Evolutionary conservation across 1,140 invertebrate species (phyloP).

Genomic region (Drosophila tropicalis): DNA sequence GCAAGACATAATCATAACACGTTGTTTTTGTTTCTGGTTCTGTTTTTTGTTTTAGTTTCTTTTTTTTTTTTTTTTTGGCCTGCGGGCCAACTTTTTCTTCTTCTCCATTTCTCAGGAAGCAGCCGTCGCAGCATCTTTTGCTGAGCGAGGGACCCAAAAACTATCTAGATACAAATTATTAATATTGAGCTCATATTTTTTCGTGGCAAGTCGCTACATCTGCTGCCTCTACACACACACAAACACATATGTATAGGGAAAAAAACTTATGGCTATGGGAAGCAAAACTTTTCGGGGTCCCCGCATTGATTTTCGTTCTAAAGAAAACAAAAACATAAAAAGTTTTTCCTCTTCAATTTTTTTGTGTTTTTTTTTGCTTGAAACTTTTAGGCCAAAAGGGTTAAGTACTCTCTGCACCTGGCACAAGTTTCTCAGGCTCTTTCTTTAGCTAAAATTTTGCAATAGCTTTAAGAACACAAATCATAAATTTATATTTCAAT

Average conservation of each 20-base stretch:
- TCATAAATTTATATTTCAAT: slow-evolving; percentile 56
- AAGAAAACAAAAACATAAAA: slow-evolving; percentile 24
- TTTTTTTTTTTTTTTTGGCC: not conserved
- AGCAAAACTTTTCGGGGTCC: slow-evolving; percentile 25
- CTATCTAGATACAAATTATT: slow-evolving; percentile 83
- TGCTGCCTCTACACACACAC: slow-evolving; percentile 67
- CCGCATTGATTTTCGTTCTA: slow-evolving; percentile 71
- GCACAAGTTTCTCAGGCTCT: slow-evolving; percentile 63
- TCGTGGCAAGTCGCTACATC: slow-evolving; percentile 77
- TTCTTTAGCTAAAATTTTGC: slow-evolving; percentile 17
- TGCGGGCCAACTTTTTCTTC: not conserved
- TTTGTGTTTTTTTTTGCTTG: not conserved
- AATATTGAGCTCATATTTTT: slow-evolving; percentile 82
- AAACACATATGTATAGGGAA: not conserved
- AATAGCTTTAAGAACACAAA: slow-evolving; percentile 61
- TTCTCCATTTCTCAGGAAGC: slow-evolving; percentile 45
- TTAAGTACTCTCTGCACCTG: slow-evolving; percentile 70
- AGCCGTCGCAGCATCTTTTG: slow-evolving; percentile 59
- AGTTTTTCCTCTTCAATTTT: slow-evolving; percentile 5
- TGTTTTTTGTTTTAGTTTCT: slow-evolving; percentile 17
- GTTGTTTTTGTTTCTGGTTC: slow-evolving; percentile 14
- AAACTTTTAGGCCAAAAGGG: slow-evolving; percentile 66
- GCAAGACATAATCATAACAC: slow-evolving; percentile 32
- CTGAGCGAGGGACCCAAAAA: slow-evolving; percentile 26
- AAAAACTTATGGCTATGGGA: slow-evolving; percentile 9